Conservation (phyloP, 2,113 vertebrate species). For the Hippocampus abdominalis region DNA sequence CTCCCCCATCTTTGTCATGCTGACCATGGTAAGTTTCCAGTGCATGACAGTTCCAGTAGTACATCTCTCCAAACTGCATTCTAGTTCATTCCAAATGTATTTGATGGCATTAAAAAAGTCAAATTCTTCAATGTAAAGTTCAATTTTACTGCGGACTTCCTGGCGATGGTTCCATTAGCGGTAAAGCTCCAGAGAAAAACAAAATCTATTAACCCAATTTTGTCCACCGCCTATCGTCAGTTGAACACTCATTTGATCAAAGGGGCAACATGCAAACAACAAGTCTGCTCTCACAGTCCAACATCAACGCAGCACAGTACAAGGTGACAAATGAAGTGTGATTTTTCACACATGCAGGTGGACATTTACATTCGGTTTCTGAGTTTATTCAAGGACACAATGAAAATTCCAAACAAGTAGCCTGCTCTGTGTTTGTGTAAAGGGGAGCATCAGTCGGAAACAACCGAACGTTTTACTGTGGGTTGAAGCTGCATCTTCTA, state of each 20-base stretch:
- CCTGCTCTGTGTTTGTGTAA: neutral
- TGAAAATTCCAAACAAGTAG: constrained; percentile 2
- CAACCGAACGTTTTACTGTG: neutral
- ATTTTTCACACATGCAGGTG: constrained; percentile 29
- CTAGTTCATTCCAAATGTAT: too few relatives aligned
- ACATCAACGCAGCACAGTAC: constrained; percentile 47
- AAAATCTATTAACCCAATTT: too few relatives aligned
- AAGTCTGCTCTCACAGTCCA: constrained; percentile 38
- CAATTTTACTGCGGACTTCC: too few relatives aligned
- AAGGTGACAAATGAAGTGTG: constrained; percentile 24
- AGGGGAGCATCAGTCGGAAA: neutral
- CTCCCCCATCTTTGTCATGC: too few relatives aligned
- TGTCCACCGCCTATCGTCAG: neutral
- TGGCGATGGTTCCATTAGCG: too few relatives aligned
- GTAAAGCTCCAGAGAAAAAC: too few relatives aligned
- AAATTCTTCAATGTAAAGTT: too few relatives aligned
- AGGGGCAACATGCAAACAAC: constrained; percentile 36
- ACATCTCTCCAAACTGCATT: too few relatives aligned
- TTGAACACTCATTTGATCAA: constrained; percentile 34
- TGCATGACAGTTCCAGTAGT: too few relatives aligned
- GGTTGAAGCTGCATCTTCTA: neutral
- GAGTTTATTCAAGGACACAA: neutral
- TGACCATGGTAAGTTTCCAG: too few relatives aligned
- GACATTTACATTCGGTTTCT: constrained; percentile 26
- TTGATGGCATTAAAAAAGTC: too few relatives aligned